phyloP scores from a whole-genome alignment of 2,113 vertebrate species.

The Ceratotherium simum region DNA sequence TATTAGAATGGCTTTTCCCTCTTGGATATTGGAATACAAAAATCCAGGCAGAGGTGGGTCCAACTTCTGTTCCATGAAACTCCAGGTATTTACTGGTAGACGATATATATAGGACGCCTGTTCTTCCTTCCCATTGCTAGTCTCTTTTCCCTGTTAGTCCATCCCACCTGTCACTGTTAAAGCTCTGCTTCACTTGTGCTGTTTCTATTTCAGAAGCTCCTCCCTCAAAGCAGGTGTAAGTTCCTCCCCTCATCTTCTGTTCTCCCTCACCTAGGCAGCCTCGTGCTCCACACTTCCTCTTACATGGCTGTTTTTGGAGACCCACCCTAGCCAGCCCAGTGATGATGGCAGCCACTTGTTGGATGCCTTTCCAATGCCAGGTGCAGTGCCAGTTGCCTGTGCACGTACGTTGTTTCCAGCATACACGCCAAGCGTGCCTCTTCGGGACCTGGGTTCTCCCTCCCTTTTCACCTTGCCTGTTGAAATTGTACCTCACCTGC shows the following conservation, averaged over 20 bases:
- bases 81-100: not conserved
- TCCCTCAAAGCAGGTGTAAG: not conserved
- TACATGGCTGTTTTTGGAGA: not conserved
- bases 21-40: not conserved
- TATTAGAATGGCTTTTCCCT: constrained; percentile 1
- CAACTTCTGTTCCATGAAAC: not conserved
- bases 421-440: not conserved
- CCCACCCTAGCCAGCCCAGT: too few relatives aligned
- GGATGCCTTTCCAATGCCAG: not conserved
- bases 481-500: not conserved
- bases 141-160: not conserved
- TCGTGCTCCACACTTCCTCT: not conserved
- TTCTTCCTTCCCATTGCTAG: not conserved
- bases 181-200: not conserved
- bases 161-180: not conserved
- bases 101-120: not conserved
- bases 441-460: not conserved
- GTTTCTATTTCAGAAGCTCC: not conserved
- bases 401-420: not conserved
- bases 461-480: not conserved
- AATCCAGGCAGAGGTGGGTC: not conserved
- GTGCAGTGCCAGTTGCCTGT: not conserved
- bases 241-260: not conserved
- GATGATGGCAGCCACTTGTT: not conserved
- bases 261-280: not conserved